Conservation (phyloP, 2,888 invertebrate genomes). For the Atrina japonica region DNA sequence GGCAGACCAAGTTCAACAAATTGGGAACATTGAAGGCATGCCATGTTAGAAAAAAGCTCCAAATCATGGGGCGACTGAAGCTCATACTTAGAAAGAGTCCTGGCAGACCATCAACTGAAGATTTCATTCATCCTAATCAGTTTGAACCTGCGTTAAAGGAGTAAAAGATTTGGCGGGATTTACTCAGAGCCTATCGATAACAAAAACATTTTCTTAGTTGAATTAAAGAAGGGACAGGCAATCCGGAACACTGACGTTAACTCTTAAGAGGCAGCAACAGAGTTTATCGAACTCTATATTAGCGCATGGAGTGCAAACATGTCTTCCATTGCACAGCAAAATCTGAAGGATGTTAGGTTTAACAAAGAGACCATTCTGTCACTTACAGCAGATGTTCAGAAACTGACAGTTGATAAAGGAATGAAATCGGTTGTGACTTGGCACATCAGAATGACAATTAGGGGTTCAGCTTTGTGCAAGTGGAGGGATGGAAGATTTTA, state of each 20-base stretch:
- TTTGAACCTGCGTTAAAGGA: slow-evolving; percentile 25
- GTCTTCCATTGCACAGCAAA: too few relatives aligned
- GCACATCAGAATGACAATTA: too few relatives aligned
- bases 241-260: slow-evolving; percentile 19
- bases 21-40: slow-evolving; percentile 31
- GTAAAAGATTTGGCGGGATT: slow-evolving; percentile 27
- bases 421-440: too few relatives aligned
- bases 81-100: slow-evolving; percentile 21
- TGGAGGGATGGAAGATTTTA: too few relatives aligned
- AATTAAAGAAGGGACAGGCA: slow-evolving; percentile 37
- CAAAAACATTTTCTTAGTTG: slow-evolving; percentile 34
- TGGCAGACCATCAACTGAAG: slow-evolving; percentile 23
- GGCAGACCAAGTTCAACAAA: slow-evolving; percentile 30
- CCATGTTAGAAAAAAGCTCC: slow-evolving; percentile 33
- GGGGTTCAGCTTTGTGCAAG: too few relatives aligned
- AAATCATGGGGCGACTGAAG: slow-evolving; percentile 33
- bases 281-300: too few relatives aligned
- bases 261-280: too few relatives aligned
- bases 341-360: too few relatives aligned
- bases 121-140: slow-evolving; percentile 23
- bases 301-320: too few relatives aligned
- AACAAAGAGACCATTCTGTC: too few relatives aligned
- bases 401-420: too few relatives aligned
- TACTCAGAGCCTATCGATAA: slow-evolving; percentile 20
- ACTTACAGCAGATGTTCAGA: too few relatives aligned